Percentiles rank a stretch among this genome's conserved stretches.
phyloP scores from a whole-genome alignment of 1,140 invertebrate species.

The Drosophila sechellia region DNA sequence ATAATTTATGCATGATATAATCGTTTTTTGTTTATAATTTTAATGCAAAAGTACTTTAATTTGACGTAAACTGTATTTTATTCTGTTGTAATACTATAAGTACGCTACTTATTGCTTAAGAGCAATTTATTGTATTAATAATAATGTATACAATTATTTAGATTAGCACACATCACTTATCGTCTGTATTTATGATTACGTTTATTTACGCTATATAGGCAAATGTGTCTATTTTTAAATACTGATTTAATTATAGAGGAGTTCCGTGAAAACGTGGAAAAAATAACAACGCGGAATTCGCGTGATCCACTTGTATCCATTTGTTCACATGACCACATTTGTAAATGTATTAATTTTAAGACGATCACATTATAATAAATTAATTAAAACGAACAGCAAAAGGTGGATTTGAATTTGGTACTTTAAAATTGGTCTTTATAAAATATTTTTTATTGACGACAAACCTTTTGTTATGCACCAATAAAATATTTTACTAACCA shows the following conservation, averaged over 20 bases:
- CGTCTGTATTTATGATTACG: slow-evolving; percentile 25
- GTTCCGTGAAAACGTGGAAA: slow-evolving; percentile 2
- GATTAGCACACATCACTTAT: neutral
- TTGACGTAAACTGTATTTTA: neutral
- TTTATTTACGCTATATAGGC: slow-evolving; percentile 8
- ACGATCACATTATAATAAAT: neutral
- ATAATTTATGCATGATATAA: neutral
- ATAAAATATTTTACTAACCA: neutral
- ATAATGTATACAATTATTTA: slow-evolving; percentile 1
- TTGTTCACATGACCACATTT: neutral
- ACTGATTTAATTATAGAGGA: slow-evolving; percentile 1
- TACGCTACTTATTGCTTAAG: too few species aligned
- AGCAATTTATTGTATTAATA: too few species aligned
- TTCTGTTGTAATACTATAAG: too few species aligned
- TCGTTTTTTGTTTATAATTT: neutral
- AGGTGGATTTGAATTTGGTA: neutral
- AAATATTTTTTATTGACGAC: neutral
- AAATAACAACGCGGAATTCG: slow-evolving; percentile 1
- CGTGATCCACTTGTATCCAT: neutral
- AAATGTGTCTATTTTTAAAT: slow-evolving; percentile 19
- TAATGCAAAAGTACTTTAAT: neutral
- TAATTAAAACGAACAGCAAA: neutral
- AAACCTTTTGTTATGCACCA: neutral
- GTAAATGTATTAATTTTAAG: neutral
- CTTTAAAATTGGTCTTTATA: neutral